Conservation (phyloP, 2,888 invertebrate species). For the Caenorhabditis parvicauda region DNA sequence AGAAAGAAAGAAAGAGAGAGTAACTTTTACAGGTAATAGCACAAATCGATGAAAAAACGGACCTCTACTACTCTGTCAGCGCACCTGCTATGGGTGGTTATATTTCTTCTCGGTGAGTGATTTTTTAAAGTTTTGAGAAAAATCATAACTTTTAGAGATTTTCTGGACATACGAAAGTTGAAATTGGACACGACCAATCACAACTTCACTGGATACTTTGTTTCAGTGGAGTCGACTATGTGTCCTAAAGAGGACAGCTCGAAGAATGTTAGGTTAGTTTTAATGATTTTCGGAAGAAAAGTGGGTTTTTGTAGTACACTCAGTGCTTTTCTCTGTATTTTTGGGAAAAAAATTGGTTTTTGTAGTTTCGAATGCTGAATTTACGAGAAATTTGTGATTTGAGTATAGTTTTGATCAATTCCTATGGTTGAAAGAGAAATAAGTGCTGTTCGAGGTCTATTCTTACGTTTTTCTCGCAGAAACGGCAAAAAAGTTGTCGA, state of each 20-base stretch:
- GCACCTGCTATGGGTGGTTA: conserved; percentile 56
- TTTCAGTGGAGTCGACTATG: conserved; percentile 32
- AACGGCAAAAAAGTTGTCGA: too few relatives aligned
- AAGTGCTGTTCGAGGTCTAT: too few relatives aligned
- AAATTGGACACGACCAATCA: conserved; percentile 12
- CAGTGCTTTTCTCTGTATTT: too few relatives aligned
- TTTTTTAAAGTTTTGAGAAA: not conserved
- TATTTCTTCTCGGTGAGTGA: conserved; percentile 42
- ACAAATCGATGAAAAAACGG: conserved; percentile 42
- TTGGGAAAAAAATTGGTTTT: too few relatives aligned
- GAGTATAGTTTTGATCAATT: too few relatives aligned
- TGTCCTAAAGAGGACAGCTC: conserved; percentile 25
- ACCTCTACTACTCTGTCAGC: conserved; percentile 47
- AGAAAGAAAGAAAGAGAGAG: not conserved
- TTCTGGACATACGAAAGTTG: conserved; percentile 28
- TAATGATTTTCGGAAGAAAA: too few relatives aligned
- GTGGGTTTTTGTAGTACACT: too few relatives aligned
- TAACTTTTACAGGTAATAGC: conserved; percentile 28
- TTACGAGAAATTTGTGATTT: too few relatives aligned
- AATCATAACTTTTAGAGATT: conserved; percentile 13
- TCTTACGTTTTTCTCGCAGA: too few relatives aligned
- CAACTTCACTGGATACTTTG: conserved; percentile 27
- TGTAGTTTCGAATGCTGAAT: too few relatives aligned
- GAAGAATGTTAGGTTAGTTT: conserved; percentile 22
- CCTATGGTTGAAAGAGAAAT: too few relatives aligned